Evolutionary conservation across 2,888 invertebrate species (phyloP).

Genomic region (Dryococelus australis): DNA sequence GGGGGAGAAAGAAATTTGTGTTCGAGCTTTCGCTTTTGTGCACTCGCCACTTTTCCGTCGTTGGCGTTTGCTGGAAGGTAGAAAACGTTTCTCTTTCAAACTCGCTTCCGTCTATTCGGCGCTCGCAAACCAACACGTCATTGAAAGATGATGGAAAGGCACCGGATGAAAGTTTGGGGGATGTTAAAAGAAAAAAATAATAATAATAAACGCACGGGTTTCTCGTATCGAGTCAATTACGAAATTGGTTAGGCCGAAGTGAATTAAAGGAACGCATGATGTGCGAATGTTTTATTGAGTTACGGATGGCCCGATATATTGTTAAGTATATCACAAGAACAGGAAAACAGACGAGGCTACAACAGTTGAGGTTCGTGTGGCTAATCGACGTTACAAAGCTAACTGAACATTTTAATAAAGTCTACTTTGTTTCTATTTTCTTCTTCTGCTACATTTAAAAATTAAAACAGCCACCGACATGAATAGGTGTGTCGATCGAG

Average conservation of each 20-base stretch:
- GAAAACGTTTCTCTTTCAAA: constrained; percentile 9
- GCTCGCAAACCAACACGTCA: background rate
- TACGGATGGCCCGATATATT: background rate
- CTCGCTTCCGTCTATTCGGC: background rate
- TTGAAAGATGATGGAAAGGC: background rate
- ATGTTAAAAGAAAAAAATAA: too few species aligned
- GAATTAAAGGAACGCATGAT: background rate
- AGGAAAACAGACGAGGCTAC: too few species aligned
- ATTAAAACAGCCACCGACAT: too few species aligned
- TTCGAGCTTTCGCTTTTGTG: background rate
- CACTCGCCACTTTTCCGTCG: background rate
- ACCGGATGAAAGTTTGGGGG: background rate
- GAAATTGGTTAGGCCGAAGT: background rate
- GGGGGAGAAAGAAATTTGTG: background rate
- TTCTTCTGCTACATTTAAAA: too few species aligned
- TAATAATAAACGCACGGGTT: too few species aligned
- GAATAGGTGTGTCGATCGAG: too few species aligned
- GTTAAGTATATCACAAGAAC: too few species aligned
- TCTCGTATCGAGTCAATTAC: background rate
- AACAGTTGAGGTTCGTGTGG: too few species aligned
- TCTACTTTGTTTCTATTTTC: too few species aligned
- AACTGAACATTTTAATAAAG: too few species aligned
- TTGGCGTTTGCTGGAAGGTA: background rate
- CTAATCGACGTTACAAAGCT: too few species aligned
- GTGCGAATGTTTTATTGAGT: background rate